These are phyloP conservation scores for Emydocephalus ijimae DNA, from an alignment of 2,113 vertebrate genomes.

Conservation along the genomic window DNA sequence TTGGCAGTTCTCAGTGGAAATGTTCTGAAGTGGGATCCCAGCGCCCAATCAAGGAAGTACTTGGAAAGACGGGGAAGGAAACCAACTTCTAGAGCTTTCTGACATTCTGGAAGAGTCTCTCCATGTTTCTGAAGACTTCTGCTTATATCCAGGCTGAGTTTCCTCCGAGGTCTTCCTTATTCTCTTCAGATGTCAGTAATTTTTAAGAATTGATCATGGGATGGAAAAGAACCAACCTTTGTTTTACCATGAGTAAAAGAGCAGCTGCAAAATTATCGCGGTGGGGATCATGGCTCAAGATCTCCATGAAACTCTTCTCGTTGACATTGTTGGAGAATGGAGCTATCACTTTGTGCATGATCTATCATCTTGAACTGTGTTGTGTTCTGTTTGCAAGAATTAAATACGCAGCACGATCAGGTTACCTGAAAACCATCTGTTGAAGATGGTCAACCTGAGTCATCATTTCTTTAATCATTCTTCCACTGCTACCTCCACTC, in stretches of 20 bases:
- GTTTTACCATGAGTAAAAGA: not conserved
- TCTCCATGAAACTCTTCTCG: not conserved
- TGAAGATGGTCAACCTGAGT: not conserved
- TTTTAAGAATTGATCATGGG: not conserved
- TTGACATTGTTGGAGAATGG: not conserved
- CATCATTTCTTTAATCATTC: not conserved
- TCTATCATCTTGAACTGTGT: not conserved
- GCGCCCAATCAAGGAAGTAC: slow-evolving; percentile 40
- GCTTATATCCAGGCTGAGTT: slow-evolving; percentile 14
- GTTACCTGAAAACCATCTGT: not conserved
- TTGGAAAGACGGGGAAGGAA: slow-evolving; percentile 67
- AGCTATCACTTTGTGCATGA: not conserved
- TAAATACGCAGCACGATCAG: not conserved
- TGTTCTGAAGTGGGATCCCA: not conserved
- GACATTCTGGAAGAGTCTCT: not conserved
- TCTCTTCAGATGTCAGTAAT: not conserved
- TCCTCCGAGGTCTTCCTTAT: slow-evolving; percentile 8
- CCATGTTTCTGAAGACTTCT: slow-evolving; percentile 33
- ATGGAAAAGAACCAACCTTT: not conserved
- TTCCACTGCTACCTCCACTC: not conserved
- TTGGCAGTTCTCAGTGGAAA: fast-evolving
- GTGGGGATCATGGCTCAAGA: not conserved
- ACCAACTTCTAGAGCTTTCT: slow-evolving; percentile 59
- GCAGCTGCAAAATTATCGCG: not conserved
- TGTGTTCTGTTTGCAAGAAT: not conserved